Evolutionary conservation across 2,888 invertebrate genomes (phyloP), one percentile per base, ranked within the genome.

Genomic region (Desoria tigrina): DNA sequence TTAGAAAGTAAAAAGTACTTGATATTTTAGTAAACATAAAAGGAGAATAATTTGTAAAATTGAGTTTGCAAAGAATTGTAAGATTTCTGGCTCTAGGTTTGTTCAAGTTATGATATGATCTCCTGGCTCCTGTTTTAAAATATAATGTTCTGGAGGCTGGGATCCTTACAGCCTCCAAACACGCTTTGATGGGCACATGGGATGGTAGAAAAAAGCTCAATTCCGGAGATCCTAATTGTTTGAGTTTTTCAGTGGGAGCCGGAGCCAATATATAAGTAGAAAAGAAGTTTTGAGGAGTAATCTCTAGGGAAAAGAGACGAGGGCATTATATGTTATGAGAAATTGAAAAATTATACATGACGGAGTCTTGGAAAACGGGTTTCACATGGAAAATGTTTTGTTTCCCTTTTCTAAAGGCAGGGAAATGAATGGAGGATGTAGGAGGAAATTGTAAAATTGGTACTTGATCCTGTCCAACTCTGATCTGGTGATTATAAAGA

Each of bases 401-500:
- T 45, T 16, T 45, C 4, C 32, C 11, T 7, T 32, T 32, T 11
- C 32, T 16, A 45, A 6, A 45, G 18, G 16, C 45, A 9, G n/a
- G 45, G 21, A 16, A 16, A 45, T n/a, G 21, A 45, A 39, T 11
- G 45, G 21, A 21, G 21, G 45, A 16, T 16, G 16, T 6, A 45
- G 45, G 16, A 21, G 21, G n/a, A 45, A 21, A 9, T 16, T 45
- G 45, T 45, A n/a, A n/a, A 45, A 45, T n/a, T 21, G 6, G 32
- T 6, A 16, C 45, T 45, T 45, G 45, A 6, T n/a, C 16, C 45
- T 45, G 16, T 11, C 21, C 45, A 6, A 6, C n/a, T 16, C 45
- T 45, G 45, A 18, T n/a, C 16, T 45, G 21, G 45, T 45, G 45
- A 45, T 45, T 45, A 45, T 45, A 21, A 45, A 16, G 45, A 45